Conservation (phyloP, 2,888 invertebrate species). For the Timandra comae region DNA sequence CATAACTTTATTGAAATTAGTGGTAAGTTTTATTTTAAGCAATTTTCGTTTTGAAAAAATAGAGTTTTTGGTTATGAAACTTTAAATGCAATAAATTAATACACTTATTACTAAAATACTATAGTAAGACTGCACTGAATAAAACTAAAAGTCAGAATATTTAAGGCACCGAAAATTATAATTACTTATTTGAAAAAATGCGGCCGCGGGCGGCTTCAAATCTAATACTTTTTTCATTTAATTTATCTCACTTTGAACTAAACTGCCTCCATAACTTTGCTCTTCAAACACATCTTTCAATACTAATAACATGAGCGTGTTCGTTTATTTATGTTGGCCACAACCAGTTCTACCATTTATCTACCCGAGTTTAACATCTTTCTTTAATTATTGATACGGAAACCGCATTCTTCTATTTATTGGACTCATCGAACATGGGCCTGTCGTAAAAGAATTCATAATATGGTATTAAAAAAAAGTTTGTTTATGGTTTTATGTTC, state of each 20-base stretch:
- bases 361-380: slow-evolving; percentile 48
- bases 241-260: neutral
- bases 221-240: neutral
- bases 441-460: neutral
- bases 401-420: slow-evolving; percentile 59
- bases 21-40: too few relatives aligned
- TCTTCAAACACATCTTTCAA: slow-evolving; percentile 33
- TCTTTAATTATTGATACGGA: slow-evolving; percentile 60
- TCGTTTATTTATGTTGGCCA: slow-evolving; percentile 35
- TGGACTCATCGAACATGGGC: slow-evolving; percentile 27
- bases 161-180: too few relatives aligned
- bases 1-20: too few relatives aligned
- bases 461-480: neutral
- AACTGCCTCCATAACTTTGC: slow-evolving; percentile 17
- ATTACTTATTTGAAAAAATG: too few relatives aligned
- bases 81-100: too few relatives aligned
- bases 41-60: too few relatives aligned
- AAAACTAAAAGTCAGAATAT: too few relatives aligned
- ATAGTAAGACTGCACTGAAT: too few relatives aligned
- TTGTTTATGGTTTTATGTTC: slow-evolving; percentile 1
- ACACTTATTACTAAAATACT: too few relatives aligned
- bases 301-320: slow-evolving; percentile 24
- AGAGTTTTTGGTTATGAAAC: too few relatives aligned
- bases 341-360: slow-evolving; percentile 33
- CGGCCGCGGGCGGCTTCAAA: too few relatives aligned